These are phyloP conservation scores for Hedya salicella DNA, from an alignment of 2,888 invertebrate species.

Conservation along the genomic window DNA sequence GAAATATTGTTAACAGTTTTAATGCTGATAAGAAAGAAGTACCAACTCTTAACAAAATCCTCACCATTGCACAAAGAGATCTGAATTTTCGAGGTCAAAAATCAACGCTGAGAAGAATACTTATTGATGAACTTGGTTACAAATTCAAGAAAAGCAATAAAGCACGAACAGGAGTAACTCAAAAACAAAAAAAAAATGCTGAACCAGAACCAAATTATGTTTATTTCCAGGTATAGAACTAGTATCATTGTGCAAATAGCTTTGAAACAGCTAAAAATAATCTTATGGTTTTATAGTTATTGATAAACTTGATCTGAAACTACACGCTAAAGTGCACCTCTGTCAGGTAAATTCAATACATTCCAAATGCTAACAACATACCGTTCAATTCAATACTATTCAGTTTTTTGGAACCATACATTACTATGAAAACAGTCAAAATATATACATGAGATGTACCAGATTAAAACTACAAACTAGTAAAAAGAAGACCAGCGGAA, in stretches of 20 bases:
- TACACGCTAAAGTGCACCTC: no score
- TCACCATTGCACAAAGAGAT: neutral
- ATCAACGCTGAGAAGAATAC: neutral
- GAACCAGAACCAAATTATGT: neutral
- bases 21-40: neutral
- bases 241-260: neutral
- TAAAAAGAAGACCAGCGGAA: no score
- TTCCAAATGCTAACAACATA: no score
- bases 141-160: neutral
- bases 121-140: neutral
- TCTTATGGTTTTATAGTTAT: no score
- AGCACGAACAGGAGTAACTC: neutral
- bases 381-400: no score
- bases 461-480: no score
- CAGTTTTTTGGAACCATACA: no score
- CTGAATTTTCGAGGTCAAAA: neutral
- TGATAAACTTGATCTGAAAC: no score
- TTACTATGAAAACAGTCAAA: no score
- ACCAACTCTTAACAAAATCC: neutral
- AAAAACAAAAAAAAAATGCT: neutral
- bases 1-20: neutral
- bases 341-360: no score
- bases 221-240: neutral
- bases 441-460: no score
- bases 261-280: no score